Evolutionary conservation across 1,140 invertebrate genomes (phyloP).

Genomic region (Brachystomella parvula): DNA sequence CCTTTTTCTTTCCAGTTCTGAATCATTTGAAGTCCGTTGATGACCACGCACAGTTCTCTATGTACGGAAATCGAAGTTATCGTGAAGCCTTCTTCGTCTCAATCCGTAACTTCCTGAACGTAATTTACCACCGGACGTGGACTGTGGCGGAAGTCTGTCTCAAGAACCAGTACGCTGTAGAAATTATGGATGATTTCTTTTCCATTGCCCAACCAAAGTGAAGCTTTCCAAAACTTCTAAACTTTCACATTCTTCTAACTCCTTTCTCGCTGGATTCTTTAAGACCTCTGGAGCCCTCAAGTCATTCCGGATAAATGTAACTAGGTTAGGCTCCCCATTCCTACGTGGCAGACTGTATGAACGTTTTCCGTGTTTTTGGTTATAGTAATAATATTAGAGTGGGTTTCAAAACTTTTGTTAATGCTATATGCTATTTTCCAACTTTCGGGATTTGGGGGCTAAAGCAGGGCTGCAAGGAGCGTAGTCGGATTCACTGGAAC

Average conservation of each 20-base stretch:
- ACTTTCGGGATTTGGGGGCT: no score
- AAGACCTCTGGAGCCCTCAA: no score
- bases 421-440: no score
- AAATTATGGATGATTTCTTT: conserved; percentile 39
- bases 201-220: conserved; percentile 38
- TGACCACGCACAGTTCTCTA: conserved; percentile 28
- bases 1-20: conserved; percentile 24
- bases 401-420: no score
- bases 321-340: no score
- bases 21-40: conserved; percentile 31
- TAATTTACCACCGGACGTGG: conserved; percentile 38
- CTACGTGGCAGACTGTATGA: no score
- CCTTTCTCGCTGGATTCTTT: no score
- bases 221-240: not conserved
- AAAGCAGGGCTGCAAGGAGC: no score
- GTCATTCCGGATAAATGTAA: no score
- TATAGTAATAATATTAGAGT: no score
- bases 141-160: conserved; percentile 34
- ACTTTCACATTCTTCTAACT: not conserved
- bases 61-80: conserved; percentile 33
- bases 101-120: conserved; percentile 36
- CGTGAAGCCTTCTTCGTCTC: conserved; percentile 37
- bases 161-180: conserved; percentile 37
- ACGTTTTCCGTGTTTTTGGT: no score
- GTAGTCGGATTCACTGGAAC: no score